phyloP scores from a whole-genome alignment of 1,140 invertebrate genomes.

The Sarcophaga peregrina region DNA sequence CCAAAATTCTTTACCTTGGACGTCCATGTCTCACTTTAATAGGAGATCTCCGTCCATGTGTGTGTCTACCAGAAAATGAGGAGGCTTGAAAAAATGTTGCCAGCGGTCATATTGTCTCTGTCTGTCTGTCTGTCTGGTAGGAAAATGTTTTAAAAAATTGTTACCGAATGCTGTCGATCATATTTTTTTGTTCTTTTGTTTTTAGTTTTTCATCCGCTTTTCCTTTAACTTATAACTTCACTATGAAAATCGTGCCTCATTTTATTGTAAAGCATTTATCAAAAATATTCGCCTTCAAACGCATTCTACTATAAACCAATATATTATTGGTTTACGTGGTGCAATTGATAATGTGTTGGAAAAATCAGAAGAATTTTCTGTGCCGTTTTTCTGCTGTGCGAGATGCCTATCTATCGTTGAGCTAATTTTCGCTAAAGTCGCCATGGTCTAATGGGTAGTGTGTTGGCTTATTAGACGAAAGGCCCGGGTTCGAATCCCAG shows the following conservation, averaged over 20 bases:
- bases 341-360: not conserved
- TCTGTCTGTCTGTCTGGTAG: not conserved
- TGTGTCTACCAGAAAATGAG: not conserved
- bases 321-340: not conserved
- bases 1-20: not conserved
- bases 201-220: not conserved
- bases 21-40: conserved; percentile 11
- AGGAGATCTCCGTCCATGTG: not conserved
- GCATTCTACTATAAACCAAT: conserved; percentile 1
- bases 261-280: conserved; percentile 13
- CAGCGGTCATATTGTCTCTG: conserved; percentile 17
- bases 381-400: no score
- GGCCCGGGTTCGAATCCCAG: no score
- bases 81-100: not conserved
- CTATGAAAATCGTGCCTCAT: not conserved
- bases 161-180: conserved; percentile 11
- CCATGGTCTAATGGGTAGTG: no score
- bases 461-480: no score
- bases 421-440: no score
- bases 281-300: conserved; percentile 3
- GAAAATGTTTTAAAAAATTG: not conserved
- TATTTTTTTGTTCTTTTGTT: not conserved
- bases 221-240: not conserved
- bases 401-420: no score
- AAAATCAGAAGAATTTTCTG: no score